These are phyloP conservation scores for Myripristis jacobus DNA, from an alignment of 2,797 vertebrate genomes.

Conservation along the genomic window DNA sequence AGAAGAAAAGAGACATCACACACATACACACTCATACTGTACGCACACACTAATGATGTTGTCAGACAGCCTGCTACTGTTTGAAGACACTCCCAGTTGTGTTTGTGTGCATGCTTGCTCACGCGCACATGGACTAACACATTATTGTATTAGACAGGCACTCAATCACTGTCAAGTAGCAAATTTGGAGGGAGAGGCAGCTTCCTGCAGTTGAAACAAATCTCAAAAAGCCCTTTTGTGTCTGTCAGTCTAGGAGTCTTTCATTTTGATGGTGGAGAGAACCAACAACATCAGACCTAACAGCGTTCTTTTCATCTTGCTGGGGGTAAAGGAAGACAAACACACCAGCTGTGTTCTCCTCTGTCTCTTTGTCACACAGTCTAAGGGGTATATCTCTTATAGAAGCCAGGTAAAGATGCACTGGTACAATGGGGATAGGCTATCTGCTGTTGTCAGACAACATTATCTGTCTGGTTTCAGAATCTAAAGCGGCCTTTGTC, in stretches of 20 bases:
- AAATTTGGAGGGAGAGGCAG: slow-evolving; percentile 78
- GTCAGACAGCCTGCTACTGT: slow-evolving; percentile 73
- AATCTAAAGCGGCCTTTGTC: slow-evolving; percentile 19
- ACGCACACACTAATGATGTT: slow-evolving; percentile 80
- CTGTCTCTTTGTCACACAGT: slow-evolving; percentile 33
- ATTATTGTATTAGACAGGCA: slow-evolving; percentile 73
- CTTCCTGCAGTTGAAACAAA: slow-evolving; percentile 79
- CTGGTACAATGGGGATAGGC: slow-evolving; percentile 14
- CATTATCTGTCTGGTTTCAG: slow-evolving; percentile 35
- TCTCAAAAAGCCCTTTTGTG: slow-evolving; percentile 80
- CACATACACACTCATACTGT: slow-evolving; percentile 60
- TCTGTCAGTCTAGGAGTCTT: slow-evolving; percentile 75
- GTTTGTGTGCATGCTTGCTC: slow-evolving; percentile 33
- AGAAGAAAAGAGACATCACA: slow-evolving; percentile 64
- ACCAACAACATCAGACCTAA: slow-evolving; percentile 73
- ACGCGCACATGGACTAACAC: slow-evolving; percentile 56
- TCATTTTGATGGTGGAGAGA: slow-evolving; percentile 74
- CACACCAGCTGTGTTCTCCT: slow-evolving; percentile 60
- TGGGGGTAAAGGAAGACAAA: slow-evolving; percentile 69
- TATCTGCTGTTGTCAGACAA: slow-evolving; percentile 21
- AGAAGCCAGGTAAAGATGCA: not conserved
- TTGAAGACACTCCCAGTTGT: slow-evolving; percentile 77
- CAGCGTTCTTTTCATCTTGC: slow-evolving; percentile 59
- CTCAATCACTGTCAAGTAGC: slow-evolving; percentile 82
- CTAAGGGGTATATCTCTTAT: slow-evolving; percentile 4